Base-by-base conservation (phyloP, 2,888 invertebrate species). In the Galerucella nymphaeae region DNA sequence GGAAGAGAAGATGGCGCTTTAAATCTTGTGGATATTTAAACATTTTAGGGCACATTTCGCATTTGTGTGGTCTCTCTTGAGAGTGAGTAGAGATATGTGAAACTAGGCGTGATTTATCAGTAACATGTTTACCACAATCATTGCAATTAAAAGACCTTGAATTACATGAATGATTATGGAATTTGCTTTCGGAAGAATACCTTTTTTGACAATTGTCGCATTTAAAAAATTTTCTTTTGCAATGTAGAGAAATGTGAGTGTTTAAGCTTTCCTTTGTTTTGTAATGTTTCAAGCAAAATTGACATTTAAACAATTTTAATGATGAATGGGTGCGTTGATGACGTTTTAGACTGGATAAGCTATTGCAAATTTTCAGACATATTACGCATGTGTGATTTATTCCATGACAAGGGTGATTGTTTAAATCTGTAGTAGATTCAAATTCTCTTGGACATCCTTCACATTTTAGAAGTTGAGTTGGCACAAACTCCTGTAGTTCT, bases 51-150 rank as follows among this genome's bases (percentile, higher is more conserved):
- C 71, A 71, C 3, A 58, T 23, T 16, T 71, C 41, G 38, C 71
- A 71, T 38, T 65, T 45, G 57, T 58, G 48, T 16, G 58, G 65
- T 18, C 45, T 65, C 18, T 55, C 45, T 13, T 58, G 41, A 18
- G 50, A 53, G 45, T 91, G 66, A 41, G 20, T 14, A 63, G 23
- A 9, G 8, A 63, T 5, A 63, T 63, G 63, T 14, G 14, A 13
- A 16, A 16, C 16, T 53, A 53, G 53, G 11, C 11, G 0, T 16
- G 53, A 53, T 53, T 53, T 16, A 53, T 1, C 2, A 53, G 10
- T 5, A 53, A 50, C 50, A 50, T 16, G 18, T 18, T 16, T 18
- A 10, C 53, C 53, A 53, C 53, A 53, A 53, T 10, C 11, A 18
- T n/a, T 53, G 9, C 53, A 53, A 16, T 53, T 16, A 18, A 53